Evolutionary conservation across 2,888 invertebrate genomes (phyloP).

Genomic region (Rhagonycha lutea): DNA sequence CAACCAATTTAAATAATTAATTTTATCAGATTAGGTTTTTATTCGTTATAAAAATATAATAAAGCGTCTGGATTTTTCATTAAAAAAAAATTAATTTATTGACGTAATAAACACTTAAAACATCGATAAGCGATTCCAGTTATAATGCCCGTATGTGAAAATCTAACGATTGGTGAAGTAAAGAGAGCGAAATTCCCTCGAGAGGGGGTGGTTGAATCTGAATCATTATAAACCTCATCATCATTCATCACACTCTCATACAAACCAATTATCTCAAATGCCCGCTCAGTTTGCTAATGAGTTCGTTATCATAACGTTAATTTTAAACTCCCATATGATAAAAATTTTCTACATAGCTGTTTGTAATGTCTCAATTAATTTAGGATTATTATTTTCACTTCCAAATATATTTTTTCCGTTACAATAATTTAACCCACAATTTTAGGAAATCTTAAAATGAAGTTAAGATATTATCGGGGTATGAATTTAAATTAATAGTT

Average conservation of each 20-base stretch:
- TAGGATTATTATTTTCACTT: not conserved
- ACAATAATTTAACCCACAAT: not conserved
- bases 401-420: not conserved
- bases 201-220: slow-evolving; percentile 38
- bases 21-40: not conserved
- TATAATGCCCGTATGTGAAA: not conserved
- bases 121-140: not conserved
- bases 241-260: slow-evolving; percentile 36
- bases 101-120: slow-evolving; percentile 1
- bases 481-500: not conserved
- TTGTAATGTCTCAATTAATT: not conserved
- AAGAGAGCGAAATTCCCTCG: slow-evolving; percentile 31
- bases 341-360: not conserved
- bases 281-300: slow-evolving; percentile 19
- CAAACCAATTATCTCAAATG: slow-evolving; percentile 33
- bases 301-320: slow-evolving; percentile 22
- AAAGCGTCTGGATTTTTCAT: not conserved
- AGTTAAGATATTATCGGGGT: not conserved
- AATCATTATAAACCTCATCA: slow-evolving; percentile 37
- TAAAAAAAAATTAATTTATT: not conserved
- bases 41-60: not conserved
- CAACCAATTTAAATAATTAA: not conserved
- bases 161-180: slow-evolving; percentile 11
- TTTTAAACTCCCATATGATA: slow-evolving; percentile 6
- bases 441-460: not conserved